Evolutionary conservation across 2,888 invertebrate genomes (phyloP), one percentile per base, ranked within the genome.

Genomic region (Hedychridium roseum): DNA sequence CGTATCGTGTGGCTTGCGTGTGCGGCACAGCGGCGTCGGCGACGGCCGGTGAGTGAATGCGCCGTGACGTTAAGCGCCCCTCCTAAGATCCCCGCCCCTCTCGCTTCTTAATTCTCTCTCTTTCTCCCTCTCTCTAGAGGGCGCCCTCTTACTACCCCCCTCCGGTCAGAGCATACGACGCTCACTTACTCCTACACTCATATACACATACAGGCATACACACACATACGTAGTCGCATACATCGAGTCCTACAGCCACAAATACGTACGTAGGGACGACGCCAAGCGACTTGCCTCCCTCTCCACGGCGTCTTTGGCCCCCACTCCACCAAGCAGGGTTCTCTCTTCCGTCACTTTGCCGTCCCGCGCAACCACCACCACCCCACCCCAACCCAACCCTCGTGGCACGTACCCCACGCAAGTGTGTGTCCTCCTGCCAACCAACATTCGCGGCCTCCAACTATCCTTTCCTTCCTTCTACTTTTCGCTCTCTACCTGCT

Each of bases 41-140:
- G 73, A 74, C 76, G 74, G 74, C 73, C 76, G 76, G 70, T 73
- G 75, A 77, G 77, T 76, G 76, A 77, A 75, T 77, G 64, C 64
- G 64, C 71, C 63, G 73, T 70, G 71, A 74, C 66, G 72, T 73
- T 69, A 65, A 65, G 70, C 72, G 73, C 76, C 77, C 75, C 74
- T 73, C 76, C 71, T 68, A 64, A 68, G 66, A 65, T 60, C 57
- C 67, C 68, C 68, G 57, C 61, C 57, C 63, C 61, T 57, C 64
- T 46, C 43, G 47, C 57, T 54, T 51, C 53, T 50, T 58, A 58
- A 54, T 50, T 26, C 43, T 38, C 32, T 30, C 38, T 20, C 32
- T 35, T 30, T 14, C 18, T 39, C 16, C 28, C 44, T 14, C 7
- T 23, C 23, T 21, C 15, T 11, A 38, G 23, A 23, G 9, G 23